Conservation (phyloP, 2,888 invertebrate species). For the Oscheius myriophilus region DNA sequence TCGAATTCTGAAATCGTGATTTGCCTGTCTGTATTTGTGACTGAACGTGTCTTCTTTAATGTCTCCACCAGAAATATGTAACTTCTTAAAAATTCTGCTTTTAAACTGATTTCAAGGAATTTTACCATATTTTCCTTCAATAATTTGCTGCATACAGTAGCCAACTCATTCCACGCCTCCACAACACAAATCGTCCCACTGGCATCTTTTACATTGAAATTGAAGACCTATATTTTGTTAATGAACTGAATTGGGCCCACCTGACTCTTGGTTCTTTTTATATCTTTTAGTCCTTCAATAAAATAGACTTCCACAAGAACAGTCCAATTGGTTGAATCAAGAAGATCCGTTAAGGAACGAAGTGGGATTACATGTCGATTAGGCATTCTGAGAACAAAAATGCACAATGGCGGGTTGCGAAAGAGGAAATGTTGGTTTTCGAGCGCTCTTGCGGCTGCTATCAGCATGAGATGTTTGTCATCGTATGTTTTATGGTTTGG, state of each 20-base stretch:
- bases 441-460: too few relatives aligned
- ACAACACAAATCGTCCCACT: conserved; percentile 1
- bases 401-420: neutral
- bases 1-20: conserved; percentile 1
- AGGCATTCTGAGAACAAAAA: conserved; percentile 8
- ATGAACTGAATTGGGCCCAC: neutral
- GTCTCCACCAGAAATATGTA: conserved; percentile 6
- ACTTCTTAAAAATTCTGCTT: neutral
- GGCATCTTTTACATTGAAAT: neutral
- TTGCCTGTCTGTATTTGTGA: conserved; percentile 12
- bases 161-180: conserved; percentile 13
- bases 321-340: neutral
- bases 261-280: conserved; percentile 4
- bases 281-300: conserved; percentile 11
- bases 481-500: too few relatives aligned
- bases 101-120: neutral
- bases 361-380: too few relatives aligned
- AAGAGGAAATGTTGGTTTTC: neutral
- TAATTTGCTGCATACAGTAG: conserved; percentile 1
- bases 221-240: conserved; percentile 5
- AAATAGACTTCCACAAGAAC: neutral
- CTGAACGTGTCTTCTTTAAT: conserved; percentile 9
- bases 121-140: conserved; percentile 5
- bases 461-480: too few relatives aligned
- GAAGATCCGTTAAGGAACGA: neutral